Conservation (phyloP, 1,140 invertebrate species). For the Callitettix versicolor region DNA sequence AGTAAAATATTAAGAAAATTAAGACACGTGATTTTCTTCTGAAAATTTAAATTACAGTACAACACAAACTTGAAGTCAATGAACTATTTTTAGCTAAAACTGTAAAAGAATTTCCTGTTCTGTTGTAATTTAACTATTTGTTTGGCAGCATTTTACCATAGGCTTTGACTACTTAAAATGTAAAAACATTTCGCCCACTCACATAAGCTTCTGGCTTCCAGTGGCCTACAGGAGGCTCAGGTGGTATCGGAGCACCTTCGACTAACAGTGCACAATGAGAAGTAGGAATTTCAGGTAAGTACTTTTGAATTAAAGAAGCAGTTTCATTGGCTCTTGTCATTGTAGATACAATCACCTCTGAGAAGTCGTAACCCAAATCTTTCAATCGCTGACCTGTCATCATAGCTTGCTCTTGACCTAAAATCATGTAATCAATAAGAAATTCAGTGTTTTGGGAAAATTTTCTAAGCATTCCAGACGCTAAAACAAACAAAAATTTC, state of each 20-base stretch:
- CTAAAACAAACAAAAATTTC: neutral
- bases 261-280: constrained; percentile 65
- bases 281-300: constrained; percentile 33
- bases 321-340: constrained; percentile 68
- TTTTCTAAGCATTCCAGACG: neutral
- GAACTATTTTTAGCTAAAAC: no score
- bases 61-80: no score
- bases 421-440: constrained; percentile 19
- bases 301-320: constrained; percentile 23
- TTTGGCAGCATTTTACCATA: no score
- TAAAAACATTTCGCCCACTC: constrained; percentile 31
- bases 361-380: constrained; percentile 65
- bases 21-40: no score
- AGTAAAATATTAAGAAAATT: no score
- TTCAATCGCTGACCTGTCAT: constrained; percentile 66
- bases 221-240: constrained; percentile 76
- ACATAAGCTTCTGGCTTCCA: constrained; percentile 79
- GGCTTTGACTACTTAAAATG: no score
- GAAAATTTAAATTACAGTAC: no score
- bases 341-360: constrained; percentile 71
- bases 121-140: no score
- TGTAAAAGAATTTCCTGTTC: no score
- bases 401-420: constrained; percentile 73
- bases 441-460: neutral
- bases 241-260: constrained; percentile 90